Conservation (phyloP, 2,888 invertebrate genomes). For the Mesorhabditis belari region DNA sequence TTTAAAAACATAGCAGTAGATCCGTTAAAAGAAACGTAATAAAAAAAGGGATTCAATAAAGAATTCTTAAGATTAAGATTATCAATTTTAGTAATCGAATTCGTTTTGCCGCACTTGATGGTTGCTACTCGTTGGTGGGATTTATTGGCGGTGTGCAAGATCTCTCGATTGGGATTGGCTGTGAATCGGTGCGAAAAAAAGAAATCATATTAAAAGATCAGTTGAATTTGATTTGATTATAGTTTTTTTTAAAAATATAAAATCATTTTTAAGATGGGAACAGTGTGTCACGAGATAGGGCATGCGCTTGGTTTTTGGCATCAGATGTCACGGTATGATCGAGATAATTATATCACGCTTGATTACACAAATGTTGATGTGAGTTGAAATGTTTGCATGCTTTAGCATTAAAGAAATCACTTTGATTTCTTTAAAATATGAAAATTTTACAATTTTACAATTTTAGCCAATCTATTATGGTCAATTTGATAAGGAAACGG, state of each 20-base stretch:
- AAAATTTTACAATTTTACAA: no score
- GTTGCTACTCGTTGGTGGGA: conserved; percentile 46
- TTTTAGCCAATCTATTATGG: conserved; percentile 18
- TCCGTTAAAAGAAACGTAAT: no score
- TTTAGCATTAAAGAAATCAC: no score
- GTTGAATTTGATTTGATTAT: neutral
- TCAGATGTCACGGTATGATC: conserved; percentile 17
- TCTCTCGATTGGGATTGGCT: conserved; percentile 45
- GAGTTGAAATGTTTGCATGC: no score
- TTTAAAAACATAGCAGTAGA: no score
- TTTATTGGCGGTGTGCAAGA: conserved; percentile 37
- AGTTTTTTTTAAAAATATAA: neutral
- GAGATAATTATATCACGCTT: conserved; percentile 5
- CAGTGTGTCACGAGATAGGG: conserved; percentile 32
- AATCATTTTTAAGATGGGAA: conserved; percentile 12
- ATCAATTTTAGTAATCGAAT: conserved; percentile 12
- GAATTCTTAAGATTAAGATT: no score
- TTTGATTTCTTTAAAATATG: neutral
- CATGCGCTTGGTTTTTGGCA: conserved; percentile 48
- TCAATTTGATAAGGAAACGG: conserved; percentile 34
- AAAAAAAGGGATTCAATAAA: no score
- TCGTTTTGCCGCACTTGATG: conserved; percentile 30
- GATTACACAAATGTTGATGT: conserved; percentile 7
- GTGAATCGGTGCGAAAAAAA: conserved; percentile 30
- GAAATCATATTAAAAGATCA: neutral